A percentile compares a stretch with the other conserved stretches of the same genome.
Conservation (phyloP, 2,113 vertebrate genomes). For the Litocranius walleri region DNA sequence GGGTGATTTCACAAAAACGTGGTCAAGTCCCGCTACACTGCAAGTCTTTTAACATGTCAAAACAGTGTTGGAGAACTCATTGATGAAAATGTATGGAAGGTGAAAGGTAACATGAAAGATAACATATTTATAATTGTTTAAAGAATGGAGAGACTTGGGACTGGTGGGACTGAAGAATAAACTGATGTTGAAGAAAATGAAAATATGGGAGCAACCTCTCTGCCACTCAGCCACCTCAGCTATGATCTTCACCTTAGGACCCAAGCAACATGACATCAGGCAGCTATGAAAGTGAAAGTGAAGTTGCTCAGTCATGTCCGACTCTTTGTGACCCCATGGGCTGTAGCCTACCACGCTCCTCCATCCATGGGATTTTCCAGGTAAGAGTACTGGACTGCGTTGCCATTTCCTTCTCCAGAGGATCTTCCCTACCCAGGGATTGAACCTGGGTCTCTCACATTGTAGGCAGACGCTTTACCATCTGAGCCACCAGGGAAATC, state of each 20-base stretch:
- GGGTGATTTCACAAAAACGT: constrained; percentile 97
- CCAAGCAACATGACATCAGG: constrained; percentile 72
- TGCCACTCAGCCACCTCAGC: constrained; percentile 71
- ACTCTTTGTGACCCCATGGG: too few species aligned
- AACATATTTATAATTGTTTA: background rate
- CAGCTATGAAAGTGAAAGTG: constrained; percentile 72
- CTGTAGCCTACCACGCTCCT: too few species aligned
- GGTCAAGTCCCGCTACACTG: constrained; percentile 98
- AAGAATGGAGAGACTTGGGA: background rate
- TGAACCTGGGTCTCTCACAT: too few species aligned
- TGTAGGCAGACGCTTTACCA: too few species aligned
- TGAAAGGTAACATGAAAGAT: background rate
- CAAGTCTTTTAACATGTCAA: constrained; percentile 95
- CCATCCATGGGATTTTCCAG: too few species aligned
- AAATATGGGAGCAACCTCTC: constrained; percentile 76
- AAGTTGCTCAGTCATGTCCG: too few species aligned
- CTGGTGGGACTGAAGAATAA: background rate
- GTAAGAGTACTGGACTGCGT: too few species aligned
- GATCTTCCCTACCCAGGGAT: too few species aligned
- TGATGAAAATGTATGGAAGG: constrained; percentile 81
- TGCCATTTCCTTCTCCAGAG: too few species aligned
- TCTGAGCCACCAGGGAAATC: too few species aligned
- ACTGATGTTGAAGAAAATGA: constrained; percentile 81
- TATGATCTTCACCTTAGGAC: constrained; percentile 74
- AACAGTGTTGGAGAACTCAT: constrained; percentile 93